Conservation (phyloP, 2,888 invertebrate species). For the Pardosa pseudoannulata region DNA sequence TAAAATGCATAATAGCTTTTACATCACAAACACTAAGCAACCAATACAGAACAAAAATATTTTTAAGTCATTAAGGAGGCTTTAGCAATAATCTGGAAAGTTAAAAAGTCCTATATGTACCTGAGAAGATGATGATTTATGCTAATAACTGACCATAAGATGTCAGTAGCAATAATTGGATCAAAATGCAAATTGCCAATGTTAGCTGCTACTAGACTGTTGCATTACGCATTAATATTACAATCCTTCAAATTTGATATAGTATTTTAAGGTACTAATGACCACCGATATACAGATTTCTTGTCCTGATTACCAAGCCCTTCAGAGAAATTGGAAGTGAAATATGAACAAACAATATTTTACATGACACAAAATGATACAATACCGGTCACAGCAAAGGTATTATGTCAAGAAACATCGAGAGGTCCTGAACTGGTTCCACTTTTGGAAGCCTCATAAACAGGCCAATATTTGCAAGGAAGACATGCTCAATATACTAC, state of each 20-base stretch:
- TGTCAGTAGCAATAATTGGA: not conserved
- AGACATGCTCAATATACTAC: not conserved
- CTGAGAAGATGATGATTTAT: not conserved
- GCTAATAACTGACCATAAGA: not conserved
- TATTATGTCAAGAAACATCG: not conserved
- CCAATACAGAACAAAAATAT: not conserved
- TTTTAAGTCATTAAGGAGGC: not conserved
- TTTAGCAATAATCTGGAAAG: not conserved
- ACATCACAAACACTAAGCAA: slow-evolving; percentile 5
- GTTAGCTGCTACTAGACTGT: not conserved
- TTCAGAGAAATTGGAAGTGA: not conserved
- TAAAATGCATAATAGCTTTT: not conserved
- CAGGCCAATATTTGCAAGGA: not conserved
- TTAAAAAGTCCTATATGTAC: not conserved
- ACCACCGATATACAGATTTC: not conserved
- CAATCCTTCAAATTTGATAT: not conserved
- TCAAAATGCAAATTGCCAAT: not conserved
- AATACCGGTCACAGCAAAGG: not conserved
- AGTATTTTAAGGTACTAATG: not conserved
- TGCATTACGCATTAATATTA: slow-evolving; percentile 74
- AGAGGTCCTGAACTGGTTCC: not conserved
- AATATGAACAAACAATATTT: not conserved
- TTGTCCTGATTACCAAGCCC: not conserved
- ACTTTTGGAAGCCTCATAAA: not conserved
- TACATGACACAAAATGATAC: not conserved